These are phyloP conservation scores for Platichthys flesus DNA, from an alignment of 2,113 vertebrate genomes.

Conservation along the genomic window DNA sequence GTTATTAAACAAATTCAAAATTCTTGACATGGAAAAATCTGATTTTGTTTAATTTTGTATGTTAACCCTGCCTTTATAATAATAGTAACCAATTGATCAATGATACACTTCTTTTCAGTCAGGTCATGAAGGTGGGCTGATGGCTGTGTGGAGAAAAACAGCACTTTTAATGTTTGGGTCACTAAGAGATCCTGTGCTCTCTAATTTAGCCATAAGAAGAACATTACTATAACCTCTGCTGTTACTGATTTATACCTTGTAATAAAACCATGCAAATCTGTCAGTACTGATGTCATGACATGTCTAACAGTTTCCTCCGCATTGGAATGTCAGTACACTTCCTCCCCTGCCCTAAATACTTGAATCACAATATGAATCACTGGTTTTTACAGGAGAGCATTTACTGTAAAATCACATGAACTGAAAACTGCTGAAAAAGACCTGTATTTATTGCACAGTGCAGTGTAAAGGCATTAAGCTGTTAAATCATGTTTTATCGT, in stretches of 20 bases:
- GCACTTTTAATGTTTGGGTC: conserved; percentile 54
- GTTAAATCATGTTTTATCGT: not conserved
- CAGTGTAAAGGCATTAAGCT: not conserved
- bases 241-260: conserved; percentile 74
- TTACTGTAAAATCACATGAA: conserved; percentile 14
- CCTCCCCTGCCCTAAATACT: conserved; percentile 58
- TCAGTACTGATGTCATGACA: conserved; percentile 78
- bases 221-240: conserved; percentile 49
- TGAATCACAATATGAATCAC: conserved; percentile 61
- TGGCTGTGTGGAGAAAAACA: conserved; percentile 56
- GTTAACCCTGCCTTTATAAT: not conserved
- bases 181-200: conserved; percentile 58
- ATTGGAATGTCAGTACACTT: conserved; percentile 61
- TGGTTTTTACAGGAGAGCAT: conserved; percentile 42
- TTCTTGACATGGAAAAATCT: not conserved
- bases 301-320: conserved; percentile 73
- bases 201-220: conserved; percentile 72
- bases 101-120: conserved; percentile 6
- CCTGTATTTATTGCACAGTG: not conserved
- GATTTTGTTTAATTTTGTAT: not conserved
- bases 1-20: not conserved
- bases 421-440: not conserved
- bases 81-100: conserved; percentile 7
- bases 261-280: conserved; percentile 70
- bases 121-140: conserved; percentile 35